Evolutionary conservation across 2,888 invertebrate genomes (phyloP).

Genomic region (Lasius fuliginosus): DNA sequence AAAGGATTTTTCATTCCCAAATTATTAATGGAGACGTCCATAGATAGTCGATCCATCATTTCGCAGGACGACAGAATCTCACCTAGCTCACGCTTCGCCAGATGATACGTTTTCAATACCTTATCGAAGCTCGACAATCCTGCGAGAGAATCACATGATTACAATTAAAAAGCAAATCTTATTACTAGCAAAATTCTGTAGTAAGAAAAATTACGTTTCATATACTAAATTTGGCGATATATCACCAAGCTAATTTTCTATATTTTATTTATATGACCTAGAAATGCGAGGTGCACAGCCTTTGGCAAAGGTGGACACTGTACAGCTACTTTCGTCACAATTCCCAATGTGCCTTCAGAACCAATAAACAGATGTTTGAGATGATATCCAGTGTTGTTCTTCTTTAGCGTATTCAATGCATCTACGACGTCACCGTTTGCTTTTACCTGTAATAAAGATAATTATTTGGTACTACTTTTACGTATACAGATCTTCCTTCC

Average conservation of each 20-base stretch:
- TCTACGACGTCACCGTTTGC: conserved; percentile 95
- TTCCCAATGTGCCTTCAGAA: conserved; percentile 98
- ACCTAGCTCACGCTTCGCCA: conserved; percentile 92
- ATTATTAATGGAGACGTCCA: conserved; percentile 90
- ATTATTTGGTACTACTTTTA: conserved; percentile 9
- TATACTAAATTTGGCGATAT: background rate
- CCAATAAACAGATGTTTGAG: conserved; percentile 99
- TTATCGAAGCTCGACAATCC: conserved; percentile 93
- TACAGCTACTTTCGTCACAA: conserved; percentile 97
- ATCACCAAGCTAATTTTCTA: no score
- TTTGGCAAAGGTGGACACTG: conserved; percentile 95
- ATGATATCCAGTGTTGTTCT: conserved; percentile 99
- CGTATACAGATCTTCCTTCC: background rate
- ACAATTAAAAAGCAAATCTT: background rate
- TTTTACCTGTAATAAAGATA: conserved; percentile 88
- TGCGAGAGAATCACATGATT: conserved; percentile 77
- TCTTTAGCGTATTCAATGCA: conserved; percentile 94
- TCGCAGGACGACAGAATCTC: conserved; percentile 99
- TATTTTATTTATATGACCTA: conserved; percentile 88
- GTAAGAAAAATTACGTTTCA: background rate
- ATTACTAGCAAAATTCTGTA: background rate
- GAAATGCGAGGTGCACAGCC: conserved; percentile 94
- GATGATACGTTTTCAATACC: conserved; percentile 91
- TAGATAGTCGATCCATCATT: conserved; percentile 93
- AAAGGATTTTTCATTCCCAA: conserved; percentile 88